Conservation (phyloP, 1,140 invertebrate species). For the Leptinotarsa texana region DNA sequence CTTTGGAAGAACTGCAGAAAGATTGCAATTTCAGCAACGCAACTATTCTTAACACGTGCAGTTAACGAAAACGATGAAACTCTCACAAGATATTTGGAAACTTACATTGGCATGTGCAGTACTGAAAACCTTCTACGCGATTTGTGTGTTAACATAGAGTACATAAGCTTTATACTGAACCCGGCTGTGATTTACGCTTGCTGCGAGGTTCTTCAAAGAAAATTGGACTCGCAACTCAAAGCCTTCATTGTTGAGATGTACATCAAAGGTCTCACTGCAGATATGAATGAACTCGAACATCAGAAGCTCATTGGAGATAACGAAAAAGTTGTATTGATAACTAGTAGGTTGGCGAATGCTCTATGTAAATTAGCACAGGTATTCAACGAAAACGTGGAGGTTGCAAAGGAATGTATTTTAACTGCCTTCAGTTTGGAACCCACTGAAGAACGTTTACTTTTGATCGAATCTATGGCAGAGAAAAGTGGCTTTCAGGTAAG, state of each 20-base stretch:
- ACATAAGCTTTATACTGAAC: constrained; percentile 46
- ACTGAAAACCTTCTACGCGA: constrained; percentile 34
- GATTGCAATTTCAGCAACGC: constrained; percentile 47
- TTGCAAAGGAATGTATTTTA: constrained; percentile 65
- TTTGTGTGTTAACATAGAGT: constrained; percentile 39
- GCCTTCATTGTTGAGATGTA: constrained; percentile 73
- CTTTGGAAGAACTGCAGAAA: constrained; percentile 48
- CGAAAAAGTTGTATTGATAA: constrained; percentile 59
- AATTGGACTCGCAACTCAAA: constrained; percentile 58
- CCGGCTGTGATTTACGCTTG: constrained; percentile 48
- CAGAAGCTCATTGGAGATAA: constrained; percentile 63
- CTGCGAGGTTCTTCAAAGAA: constrained; percentile 46
- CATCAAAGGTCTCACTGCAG: constrained; percentile 71
- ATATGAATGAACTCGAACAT: constrained; percentile 75
- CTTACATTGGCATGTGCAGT: constrained; percentile 33
- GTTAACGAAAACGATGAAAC: constrained; percentile 46
- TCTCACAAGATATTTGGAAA: constrained; percentile 40
- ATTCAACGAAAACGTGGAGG: constrained; percentile 60
- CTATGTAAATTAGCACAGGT: constrained; percentile 64
- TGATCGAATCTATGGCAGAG: constrained; percentile 60
- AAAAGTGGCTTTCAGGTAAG: constrained; percentile 56
- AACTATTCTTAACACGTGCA: constrained; percentile 43
- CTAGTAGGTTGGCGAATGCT: constrained; percentile 60
- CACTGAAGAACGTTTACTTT: constrained; percentile 58
- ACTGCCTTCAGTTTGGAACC: constrained; percentile 69